A percentile compares a stretch with the other conserved stretches of the same genome.
These are phyloP conservation scores for Elegia similella DNA, from an alignment of 2,888 invertebrate species.

Conservation along the genomic window DNA sequence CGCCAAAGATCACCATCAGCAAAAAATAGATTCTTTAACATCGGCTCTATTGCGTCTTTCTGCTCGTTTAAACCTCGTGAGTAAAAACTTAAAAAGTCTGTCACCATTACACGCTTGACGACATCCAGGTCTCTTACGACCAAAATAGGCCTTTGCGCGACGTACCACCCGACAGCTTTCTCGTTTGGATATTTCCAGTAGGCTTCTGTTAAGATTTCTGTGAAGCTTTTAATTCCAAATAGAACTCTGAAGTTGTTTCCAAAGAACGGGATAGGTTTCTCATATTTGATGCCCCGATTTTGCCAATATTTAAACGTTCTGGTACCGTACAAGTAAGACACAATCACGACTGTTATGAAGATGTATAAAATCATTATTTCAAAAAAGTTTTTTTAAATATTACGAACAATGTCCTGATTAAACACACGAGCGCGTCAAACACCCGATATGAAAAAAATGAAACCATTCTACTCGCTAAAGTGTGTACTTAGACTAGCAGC, in stretches of 20 bases:
- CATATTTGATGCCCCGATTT: conserved; percentile 43
- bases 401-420: too few relatives aligned
- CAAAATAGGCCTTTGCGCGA: conserved; percentile 39
- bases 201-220: conserved; percentile 38
- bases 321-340: conserved; percentile 43
- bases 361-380: background rate
- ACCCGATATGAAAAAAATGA: too few relatives aligned
- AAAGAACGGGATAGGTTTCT: conserved; percentile 40
- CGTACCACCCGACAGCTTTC: conserved; percentile 47
- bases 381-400: too few relatives aligned
- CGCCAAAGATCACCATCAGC: conserved; percentile 56
- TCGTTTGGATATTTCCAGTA: conserved; percentile 52
- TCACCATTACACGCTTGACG: conserved; percentile 40
- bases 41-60: conserved; percentile 44
- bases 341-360: conserved; percentile 23
- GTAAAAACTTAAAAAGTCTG: conserved; percentile 46
- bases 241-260: conserved; percentile 38
- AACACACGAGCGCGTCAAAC: too few relatives aligned
- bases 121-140: conserved; percentile 51
- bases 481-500: too few relatives aligned
- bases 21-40: conserved; percentile 52
- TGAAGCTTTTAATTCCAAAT: conserved; percentile 37
- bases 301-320: conserved; percentile 47
- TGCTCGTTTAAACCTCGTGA: conserved; percentile 44
- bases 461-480: too few relatives aligned